These are phyloP conservation scores for Poeciliopsis turneri DNA, from an alignment of 2,797 vertebrate species.

Conservation along the genomic window DNA sequence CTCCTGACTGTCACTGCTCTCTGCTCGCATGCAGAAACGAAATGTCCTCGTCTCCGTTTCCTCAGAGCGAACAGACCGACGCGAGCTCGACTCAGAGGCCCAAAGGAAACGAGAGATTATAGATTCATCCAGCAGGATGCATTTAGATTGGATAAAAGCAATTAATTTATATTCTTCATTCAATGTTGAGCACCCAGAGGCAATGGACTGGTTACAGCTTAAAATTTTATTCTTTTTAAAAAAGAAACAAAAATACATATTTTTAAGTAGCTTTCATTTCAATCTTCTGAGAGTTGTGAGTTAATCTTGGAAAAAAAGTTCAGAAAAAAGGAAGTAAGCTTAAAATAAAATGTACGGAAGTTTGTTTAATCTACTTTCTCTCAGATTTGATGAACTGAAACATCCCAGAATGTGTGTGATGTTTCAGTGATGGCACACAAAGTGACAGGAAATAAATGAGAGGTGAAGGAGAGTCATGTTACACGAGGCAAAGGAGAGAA, in stretches of 20 bases:
- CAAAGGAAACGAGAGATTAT: background rate
- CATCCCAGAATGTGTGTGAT: constrained; percentile 14
- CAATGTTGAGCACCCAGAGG: background rate
- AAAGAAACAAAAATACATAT: too few relatives aligned
- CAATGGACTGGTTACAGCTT: background rate
- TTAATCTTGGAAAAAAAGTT: too few relatives aligned
- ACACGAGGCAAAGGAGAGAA: constrained; percentile 1
- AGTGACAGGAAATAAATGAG: constrained; percentile 37
- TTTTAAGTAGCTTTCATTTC: too few relatives aligned
- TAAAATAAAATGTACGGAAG: background rate
- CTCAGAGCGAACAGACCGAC: constrained; percentile 7
- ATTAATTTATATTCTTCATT: background rate
- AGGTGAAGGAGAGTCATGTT: background rate
- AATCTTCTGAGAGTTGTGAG: too few relatives aligned
- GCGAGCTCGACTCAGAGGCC: background rate
- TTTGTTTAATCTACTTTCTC: background rate
- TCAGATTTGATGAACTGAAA: constrained; percentile 10
- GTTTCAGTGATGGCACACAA: constrained; percentile 12
- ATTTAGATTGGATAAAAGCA: background rate
- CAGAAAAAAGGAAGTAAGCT: too few relatives aligned
- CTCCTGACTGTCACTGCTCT: constrained; percentile 12
- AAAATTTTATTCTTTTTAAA: too few relatives aligned
- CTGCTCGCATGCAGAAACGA: constrained; percentile 14
- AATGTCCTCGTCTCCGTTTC: constrained; percentile 32
- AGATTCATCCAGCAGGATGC: background rate